These are phyloP conservation scores for Hirudo medicinalis DNA, from an alignment of 1,140 invertebrate genomes.

Conservation along the genomic window DNA sequence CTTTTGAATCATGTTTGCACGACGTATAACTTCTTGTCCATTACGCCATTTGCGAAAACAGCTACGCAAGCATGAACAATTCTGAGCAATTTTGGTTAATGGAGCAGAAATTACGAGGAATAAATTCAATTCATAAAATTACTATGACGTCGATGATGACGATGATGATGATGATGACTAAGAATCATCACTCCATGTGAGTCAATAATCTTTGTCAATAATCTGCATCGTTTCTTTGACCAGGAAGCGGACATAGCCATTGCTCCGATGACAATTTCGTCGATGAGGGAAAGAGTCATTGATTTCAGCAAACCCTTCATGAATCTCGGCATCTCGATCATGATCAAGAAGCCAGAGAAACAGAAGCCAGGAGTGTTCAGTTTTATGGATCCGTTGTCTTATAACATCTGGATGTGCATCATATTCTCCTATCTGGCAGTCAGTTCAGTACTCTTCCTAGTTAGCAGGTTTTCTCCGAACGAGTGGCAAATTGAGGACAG, in stretches of 20 bases:
- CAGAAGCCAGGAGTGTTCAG: slow-evolving; percentile 79
- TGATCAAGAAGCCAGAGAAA: slow-evolving; percentile 90
- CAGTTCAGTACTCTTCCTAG: slow-evolving; percentile 78
- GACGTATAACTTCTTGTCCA: too few species aligned
- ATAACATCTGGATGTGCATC: slow-evolving; percentile 96
- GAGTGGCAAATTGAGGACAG: slow-evolving; percentile 61
- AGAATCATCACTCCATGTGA: too few species aligned
- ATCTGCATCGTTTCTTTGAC: slow-evolving; percentile 22
- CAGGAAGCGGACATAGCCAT: slow-evolving; percentile 40
- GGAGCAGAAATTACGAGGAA: too few species aligned
- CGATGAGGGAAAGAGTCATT: slow-evolving; percentile 35
- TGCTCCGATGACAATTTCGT: slow-evolving; percentile 38
- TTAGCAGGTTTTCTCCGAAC: slow-evolving; percentile 86
- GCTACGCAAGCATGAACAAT: too few species aligned
- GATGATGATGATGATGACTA: too few species aligned
- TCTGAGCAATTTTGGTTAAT: too few species aligned
- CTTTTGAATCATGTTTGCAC: too few species aligned
- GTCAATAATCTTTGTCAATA: too few species aligned
- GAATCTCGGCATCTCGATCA: slow-evolving; percentile 45
- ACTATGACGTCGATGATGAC: too few species aligned
- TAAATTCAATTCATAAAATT: too few species aligned
- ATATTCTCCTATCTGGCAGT: slow-evolving; percentile 59
- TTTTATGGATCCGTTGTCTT: slow-evolving; percentile 91
- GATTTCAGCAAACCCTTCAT: slow-evolving; percentile 43
- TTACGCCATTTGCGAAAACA: too few species aligned